These are phyloP conservation scores for Podargus strigoides DNA, from an alignment of 2,797 vertebrate species.

Conservation along the genomic window DNA sequence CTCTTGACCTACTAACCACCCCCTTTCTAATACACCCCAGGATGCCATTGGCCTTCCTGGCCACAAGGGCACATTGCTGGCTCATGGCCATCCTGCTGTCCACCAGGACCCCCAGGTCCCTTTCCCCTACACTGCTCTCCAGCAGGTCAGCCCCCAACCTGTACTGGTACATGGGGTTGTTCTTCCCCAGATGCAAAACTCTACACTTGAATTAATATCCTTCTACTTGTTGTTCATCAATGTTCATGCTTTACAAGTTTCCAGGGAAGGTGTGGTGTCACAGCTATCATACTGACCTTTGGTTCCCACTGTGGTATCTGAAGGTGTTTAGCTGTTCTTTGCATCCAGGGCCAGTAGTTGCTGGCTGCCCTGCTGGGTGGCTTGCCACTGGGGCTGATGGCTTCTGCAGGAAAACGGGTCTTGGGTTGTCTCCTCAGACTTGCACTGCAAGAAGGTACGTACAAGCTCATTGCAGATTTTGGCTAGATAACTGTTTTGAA, in stretches of 20 bases:
- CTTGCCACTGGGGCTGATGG: not conserved
- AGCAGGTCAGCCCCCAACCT: no score
- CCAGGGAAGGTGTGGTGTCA: not conserved
- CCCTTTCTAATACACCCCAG: no score
- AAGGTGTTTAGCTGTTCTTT: not conserved
- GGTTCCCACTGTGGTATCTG: not conserved
- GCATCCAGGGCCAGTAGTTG: not conserved
- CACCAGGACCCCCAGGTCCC: no score
- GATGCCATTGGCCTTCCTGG: no score
- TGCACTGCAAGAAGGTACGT: no score
- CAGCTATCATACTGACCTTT: not conserved
- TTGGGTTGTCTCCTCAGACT: not conserved
- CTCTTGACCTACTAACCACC: no score
- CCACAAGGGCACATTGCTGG: no score
- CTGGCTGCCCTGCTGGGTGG: not conserved
- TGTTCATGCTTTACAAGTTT: not conserved
- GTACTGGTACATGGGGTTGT: no score
- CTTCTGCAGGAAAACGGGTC: not conserved
- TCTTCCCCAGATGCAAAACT: no score
- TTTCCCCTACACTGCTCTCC: no score
- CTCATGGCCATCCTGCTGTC: no score
- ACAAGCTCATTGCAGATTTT: not conserved
- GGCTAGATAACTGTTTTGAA: not conserved
- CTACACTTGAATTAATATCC: no score
- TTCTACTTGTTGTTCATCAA: not conserved